phyloP scores from a whole-genome alignment of 2,113 vertebrate genomes.

The Perca flavescens region DNA sequence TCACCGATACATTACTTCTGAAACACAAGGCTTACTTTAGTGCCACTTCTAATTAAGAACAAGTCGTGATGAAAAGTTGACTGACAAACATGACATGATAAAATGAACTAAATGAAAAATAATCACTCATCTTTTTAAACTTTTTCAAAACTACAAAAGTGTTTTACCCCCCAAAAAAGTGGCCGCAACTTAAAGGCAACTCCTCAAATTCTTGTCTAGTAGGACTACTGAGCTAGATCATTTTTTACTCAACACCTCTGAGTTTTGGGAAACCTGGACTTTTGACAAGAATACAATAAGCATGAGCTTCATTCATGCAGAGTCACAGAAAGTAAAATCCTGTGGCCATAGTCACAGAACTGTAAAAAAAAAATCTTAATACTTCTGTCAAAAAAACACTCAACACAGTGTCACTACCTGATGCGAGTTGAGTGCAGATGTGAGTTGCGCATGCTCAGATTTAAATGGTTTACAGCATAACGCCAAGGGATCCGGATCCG shows the following conservation, averaged over 20 bases:
- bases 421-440: no score
- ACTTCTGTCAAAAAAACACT: neutral
- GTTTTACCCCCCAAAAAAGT: neutral
- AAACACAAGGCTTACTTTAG: slow-evolving; percentile 1
- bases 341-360: neutral
- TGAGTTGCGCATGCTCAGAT: no score
- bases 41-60: neutral
- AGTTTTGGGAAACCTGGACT: neutral
- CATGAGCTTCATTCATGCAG: neutral
- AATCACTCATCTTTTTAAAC: neutral
- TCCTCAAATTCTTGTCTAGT: neutral
- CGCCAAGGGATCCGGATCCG: no score
- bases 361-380: neutral
- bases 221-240: neutral
- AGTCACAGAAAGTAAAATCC: neutral
- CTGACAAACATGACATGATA: neutral
- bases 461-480: no score
- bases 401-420: neutral
- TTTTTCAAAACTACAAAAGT: neutral
- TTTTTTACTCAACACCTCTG: neutral
- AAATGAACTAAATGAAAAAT: neutral
- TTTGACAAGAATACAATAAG: neutral
- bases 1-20: neutral
- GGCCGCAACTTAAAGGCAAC: neutral
- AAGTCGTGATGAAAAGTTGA: neutral